phyloP scores from a whole-genome alignment of 2,888 invertebrate genomes.

The Chorisops tibialis region DNA sequence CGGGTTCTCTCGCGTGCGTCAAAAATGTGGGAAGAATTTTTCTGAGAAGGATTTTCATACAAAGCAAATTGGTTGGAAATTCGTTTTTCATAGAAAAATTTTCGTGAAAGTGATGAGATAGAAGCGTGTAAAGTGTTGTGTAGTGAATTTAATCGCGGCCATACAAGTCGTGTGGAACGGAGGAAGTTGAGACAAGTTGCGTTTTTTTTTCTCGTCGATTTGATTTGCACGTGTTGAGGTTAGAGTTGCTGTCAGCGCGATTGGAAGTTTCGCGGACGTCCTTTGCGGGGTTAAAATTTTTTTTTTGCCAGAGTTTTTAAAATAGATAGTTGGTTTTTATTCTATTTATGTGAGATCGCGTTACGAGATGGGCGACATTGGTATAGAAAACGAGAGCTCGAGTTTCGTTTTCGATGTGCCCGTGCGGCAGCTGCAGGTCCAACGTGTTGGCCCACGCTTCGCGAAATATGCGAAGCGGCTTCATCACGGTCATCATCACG shows the following conservation, averaged over 20 bases:
- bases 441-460: conserved; percentile 32
- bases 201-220: neutral
- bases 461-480: conserved; percentile 27
- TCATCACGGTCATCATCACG: conserved; percentile 23
- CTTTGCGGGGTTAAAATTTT: neutral
- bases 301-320: neutral
- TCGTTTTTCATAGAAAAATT: neutral
- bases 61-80: neutral
- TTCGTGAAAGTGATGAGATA: neutral
- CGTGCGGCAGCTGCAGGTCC: conserved; percentile 25
- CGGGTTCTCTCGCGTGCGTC: neutral
- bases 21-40: conserved; percentile 7
- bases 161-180: too few relatives aligned
- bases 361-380: conserved; percentile 2
- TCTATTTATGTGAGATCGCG: neutral
- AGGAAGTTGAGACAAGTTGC: neutral
- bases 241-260: conserved; percentile 27
- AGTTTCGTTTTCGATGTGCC: conserved; percentile 22
- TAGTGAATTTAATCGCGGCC: neutral
- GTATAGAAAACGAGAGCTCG: neutral
- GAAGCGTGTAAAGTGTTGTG: neutral
- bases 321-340: too few relatives aligned
- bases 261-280: neutral
- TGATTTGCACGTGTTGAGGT: conserved; percentile 28
- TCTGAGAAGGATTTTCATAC: neutral